phyloP scores from a whole-genome alignment of 2,888 invertebrate species.

The Scaptomyza parva region DNA sequence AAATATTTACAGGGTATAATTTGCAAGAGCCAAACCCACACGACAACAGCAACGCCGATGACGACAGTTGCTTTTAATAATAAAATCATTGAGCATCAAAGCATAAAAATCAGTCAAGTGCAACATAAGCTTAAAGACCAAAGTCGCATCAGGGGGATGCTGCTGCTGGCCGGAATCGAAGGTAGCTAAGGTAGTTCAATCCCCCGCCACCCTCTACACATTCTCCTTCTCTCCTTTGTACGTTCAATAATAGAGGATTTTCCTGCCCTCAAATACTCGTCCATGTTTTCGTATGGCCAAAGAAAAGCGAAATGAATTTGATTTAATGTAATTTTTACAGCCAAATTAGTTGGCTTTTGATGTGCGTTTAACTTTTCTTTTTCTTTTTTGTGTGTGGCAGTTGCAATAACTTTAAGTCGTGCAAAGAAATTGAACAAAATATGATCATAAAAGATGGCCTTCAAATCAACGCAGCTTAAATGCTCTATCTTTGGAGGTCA shows the following conservation, averaged over 20 bases:
- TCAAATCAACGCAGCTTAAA: too few species aligned
- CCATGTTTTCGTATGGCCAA: slow-evolving; percentile 43
- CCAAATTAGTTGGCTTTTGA: slow-evolving; percentile 80
- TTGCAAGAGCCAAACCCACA: slow-evolving; percentile 30
- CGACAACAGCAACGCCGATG: slow-evolving; percentile 16
- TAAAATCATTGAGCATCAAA: slow-evolving; percentile 84
- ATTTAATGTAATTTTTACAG: slow-evolving; percentile 81
- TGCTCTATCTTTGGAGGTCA: too few species aligned
- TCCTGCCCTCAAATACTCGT: slow-evolving; percentile 5
- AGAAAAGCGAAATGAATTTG: slow-evolving; percentile 62
- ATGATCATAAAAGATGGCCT: slow-evolving; percentile 10
- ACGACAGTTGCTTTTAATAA: slow-evolving; percentile 82
- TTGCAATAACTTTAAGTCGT: slow-evolving; percentile 45
- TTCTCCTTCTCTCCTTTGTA: not conserved
- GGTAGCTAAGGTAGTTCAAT: slow-evolving; percentile 46
- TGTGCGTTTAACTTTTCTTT: slow-evolving; percentile 70
- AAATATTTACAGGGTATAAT: slow-evolving; percentile 12
- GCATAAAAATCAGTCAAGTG: slow-evolving; percentile 84
- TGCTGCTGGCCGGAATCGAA: slow-evolving; percentile 43
- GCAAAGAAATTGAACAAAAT: slow-evolving; percentile 4
- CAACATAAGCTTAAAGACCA: slow-evolving; percentile 81
- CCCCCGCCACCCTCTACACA: not conserved
- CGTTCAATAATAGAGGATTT: slow-evolving; percentile 41
- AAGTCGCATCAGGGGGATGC: slow-evolving; percentile 54
- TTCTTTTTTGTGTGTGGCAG: too few species aligned